A percentile compares a stretch with the other conserved stretches of the same genome.
phyloP scores from a whole-genome alignment of 2,113 vertebrate species.

The Meles meles region DNA sequence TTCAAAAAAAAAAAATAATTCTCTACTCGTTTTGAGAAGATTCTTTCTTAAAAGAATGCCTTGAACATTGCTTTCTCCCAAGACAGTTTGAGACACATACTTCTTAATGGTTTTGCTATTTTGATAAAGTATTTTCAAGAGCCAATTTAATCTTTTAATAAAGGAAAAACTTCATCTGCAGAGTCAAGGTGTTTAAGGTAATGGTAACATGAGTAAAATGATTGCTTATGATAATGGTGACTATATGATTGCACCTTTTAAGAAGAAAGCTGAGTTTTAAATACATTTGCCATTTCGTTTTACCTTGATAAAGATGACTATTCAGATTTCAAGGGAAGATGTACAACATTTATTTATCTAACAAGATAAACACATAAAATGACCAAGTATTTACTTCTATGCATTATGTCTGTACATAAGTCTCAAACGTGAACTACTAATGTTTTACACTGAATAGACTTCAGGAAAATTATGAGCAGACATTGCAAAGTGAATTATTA shows the following conservation, averaged over 20 bases:
- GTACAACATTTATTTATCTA: neutral
- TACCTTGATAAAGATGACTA: neutral
- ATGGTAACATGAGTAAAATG: neutral
- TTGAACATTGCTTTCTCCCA: neutral
- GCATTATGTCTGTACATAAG: neutral
- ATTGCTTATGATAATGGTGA: neutral
- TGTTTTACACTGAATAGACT: neutral
- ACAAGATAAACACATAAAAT: no score
- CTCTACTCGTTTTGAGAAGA: neutral
- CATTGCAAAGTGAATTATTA: neutral
- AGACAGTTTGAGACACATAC: neutral
- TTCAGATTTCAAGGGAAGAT: neutral
- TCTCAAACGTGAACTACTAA: neutral
- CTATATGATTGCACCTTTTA: neutral
- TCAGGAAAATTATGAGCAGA: neutral
- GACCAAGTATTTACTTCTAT: neutral
- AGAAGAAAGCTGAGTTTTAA: neutral
- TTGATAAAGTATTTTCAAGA: neutral
- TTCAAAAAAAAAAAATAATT: neutral
- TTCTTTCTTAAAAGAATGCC: slow-evolving; percentile 19
- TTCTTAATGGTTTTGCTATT: neutral
- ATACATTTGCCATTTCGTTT: slow-evolving; percentile 10
- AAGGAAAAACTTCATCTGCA: neutral
- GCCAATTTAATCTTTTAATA: neutral
- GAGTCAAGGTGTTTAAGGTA: neutral